phyloP scores from a whole-genome alignment of 2,113 vertebrate genomes.

The Oryzias melastigma region DNA sequence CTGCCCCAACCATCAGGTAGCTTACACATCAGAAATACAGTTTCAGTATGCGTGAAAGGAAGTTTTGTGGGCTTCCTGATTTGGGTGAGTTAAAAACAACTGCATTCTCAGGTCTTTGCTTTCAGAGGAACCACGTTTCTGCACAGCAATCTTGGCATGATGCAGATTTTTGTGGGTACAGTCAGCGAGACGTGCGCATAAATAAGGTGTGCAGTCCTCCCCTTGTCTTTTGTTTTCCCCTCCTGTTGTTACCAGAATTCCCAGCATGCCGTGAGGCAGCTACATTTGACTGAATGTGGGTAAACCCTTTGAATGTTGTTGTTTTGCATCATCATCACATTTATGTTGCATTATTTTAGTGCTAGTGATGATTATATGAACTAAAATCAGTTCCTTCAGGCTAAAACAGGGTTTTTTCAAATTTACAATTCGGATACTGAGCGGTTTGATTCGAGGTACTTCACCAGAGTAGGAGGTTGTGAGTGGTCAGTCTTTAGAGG shows the following conservation, averaged over 20 bases:
- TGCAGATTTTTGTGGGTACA: slow-evolving; percentile 5
- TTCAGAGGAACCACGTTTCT: slow-evolving; percentile 14
- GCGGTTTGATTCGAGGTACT: too few relatives aligned
- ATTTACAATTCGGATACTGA: too few relatives aligned
- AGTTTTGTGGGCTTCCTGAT: slow-evolving; percentile 45
- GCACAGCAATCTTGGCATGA: slow-evolving; percentile 16
- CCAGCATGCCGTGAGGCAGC: slow-evolving; percentile 36
- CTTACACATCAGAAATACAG: slow-evolving; percentile 10
- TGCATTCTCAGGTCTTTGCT: slow-evolving; percentile 11
- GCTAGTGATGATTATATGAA: too few relatives aligned
- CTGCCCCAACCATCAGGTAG: slow-evolving; percentile 15
- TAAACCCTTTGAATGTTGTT: slow-evolving; percentile 2
- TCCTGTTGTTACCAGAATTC: slow-evolving; percentile 22
- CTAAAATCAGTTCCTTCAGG: too few relatives aligned
- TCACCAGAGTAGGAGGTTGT: too few relatives aligned
- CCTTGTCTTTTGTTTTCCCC: slow-evolving; percentile 7
- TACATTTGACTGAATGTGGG: slow-evolving; percentile 2
- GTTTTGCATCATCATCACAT: neutral
- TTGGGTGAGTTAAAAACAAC: slow-evolving; percentile 19
- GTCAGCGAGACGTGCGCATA: slow-evolving; percentile 7
- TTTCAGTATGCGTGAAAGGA: slow-evolving; percentile 62
- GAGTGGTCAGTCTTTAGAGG: too few relatives aligned
- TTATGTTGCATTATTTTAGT: too few relatives aligned
- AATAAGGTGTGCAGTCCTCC: slow-evolving; percentile 12
- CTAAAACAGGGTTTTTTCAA: too few relatives aligned